Base-by-base conservation (phyloP, 2,113 vertebrate genomes). In the Sakesphorus luctuosus region DNA sequence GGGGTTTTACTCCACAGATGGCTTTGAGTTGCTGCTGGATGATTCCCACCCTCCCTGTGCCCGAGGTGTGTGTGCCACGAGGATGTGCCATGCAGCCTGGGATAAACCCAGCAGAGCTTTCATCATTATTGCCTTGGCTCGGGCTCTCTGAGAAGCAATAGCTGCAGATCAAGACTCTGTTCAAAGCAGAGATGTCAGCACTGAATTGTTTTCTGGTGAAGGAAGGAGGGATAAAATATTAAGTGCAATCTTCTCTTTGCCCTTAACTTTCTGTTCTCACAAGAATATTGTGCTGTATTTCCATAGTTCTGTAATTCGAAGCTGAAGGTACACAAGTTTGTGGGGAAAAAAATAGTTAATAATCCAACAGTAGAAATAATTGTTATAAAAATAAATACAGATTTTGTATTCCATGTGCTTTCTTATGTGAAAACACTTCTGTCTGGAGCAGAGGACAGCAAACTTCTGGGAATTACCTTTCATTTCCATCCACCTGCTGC, bases 211-310 rank as follows among this genome's bases (percentile, higher is more conserved):
- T 89, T 83, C 75, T 90, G 89, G 87, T 62, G 93, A 96, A 90
- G 87, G 85, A 96, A 94, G 89, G 81, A 78, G 90, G 95, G 96
- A 95, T 95, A 89, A 97, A 97, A 97, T 86, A 94, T 97, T 97
- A 95, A 95, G 90, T 49, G 92, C 92, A 59, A n/a, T 89, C 89
- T 89, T 80, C 78, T 90, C 4, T 49, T 92, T 84, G 83, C 93
- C 90, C 87, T 88, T 67, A 76, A 67, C 84, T 95, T 85, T 82
- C 52, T 92, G 74, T 85, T 89, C 55, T 72, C 58, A 71, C 17
- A 61, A 72, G 78, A 90, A 43, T 52, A 69, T 71, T 8, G 11
- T 69, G 31, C 58, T 31, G 43, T 84, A 72, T 91, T 90, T 91
- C 75, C 71, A 55, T 68, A 68, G 65, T 33, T 79, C 74, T 91